Conservation (phyloP, 2,797 vertebrate species). For the Paratrypauchen microcephalus region DNA sequence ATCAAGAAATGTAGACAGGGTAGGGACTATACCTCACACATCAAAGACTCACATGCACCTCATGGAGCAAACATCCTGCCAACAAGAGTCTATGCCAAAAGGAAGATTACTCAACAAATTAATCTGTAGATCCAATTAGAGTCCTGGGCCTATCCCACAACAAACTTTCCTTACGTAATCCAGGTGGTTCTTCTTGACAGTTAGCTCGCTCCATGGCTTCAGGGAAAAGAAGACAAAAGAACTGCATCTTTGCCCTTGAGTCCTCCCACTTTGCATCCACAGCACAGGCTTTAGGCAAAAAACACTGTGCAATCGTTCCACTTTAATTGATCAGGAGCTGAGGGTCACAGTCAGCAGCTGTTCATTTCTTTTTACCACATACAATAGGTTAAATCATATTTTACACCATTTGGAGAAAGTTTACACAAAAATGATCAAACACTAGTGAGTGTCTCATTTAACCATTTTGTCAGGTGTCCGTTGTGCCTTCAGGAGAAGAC, state of each 20-base stretch:
- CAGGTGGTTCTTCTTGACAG: conserved; percentile 84
- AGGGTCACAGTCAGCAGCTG: background rate
- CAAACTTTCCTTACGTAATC: conserved; percentile 72
- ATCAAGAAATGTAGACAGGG: background rate
- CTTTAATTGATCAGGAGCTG: background rate
- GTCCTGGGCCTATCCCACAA: conserved; percentile 14
- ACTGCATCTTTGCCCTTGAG: conserved; percentile 62
- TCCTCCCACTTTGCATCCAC: conserved; percentile 47
- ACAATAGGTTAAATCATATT: background rate
- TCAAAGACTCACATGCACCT: background rate
- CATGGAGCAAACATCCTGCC: background rate
- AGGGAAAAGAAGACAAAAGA: conserved; percentile 80
- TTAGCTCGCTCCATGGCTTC: conserved; percentile 69
- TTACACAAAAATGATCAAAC: background rate
- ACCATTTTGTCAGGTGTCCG: background rate
- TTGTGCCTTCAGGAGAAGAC: conserved; percentile 15
- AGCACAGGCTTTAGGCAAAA: background rate
- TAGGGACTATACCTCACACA: background rate
- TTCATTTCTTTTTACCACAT: background rate
- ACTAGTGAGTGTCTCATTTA: background rate
- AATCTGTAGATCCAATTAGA: background rate
- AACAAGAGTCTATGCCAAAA: background rate
- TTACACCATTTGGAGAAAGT: background rate
- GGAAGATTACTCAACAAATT: conserved; percentile 10
- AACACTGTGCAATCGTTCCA: background rate